phyloP scores from a whole-genome alignment of 92 coral and sea anemone genomes.

The Palythoa caribaeorum region DNA sequence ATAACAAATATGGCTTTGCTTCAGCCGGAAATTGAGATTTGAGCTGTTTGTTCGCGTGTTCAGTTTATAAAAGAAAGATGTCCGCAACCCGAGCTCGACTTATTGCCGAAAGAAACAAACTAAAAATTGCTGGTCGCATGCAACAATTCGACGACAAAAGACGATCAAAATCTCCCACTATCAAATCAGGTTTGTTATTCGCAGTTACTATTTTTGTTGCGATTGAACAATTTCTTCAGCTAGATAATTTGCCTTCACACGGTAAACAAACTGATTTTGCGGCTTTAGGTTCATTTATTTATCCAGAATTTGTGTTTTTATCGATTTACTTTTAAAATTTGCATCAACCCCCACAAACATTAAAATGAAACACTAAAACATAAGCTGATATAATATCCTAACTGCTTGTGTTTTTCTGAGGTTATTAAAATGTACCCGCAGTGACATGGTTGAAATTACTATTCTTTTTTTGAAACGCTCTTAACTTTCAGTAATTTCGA shows the following conservation, averaged over 20 bases:
- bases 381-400: neutral
- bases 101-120: conserved; percentile 16
- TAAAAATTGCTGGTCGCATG: neutral
- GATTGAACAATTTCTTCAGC: neutral
- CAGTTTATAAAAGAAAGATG: neutral
- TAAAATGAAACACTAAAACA: neutral
- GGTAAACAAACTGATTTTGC: neutral
- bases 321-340: neutral
- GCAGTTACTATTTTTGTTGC: neutral
- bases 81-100: conserved; percentile 25
- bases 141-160: neutral
- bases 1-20: neutral
- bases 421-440: neutral
- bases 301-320: neutral
- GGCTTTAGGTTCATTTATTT: neutral
- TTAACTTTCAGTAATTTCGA: neutral
- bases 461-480: neutral
- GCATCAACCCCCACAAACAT: neutral
- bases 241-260: neutral
- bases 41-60: neutral
- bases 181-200: neutral
- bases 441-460: neutral
- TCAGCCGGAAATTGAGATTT: conserved; percentile 1
- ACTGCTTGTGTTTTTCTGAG: neutral
- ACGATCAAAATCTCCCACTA: neutral